Evolutionary conservation across 2,797 vertebrate genomes (phyloP).

Genomic region (Odontamblyopus lacepedii): DNA sequence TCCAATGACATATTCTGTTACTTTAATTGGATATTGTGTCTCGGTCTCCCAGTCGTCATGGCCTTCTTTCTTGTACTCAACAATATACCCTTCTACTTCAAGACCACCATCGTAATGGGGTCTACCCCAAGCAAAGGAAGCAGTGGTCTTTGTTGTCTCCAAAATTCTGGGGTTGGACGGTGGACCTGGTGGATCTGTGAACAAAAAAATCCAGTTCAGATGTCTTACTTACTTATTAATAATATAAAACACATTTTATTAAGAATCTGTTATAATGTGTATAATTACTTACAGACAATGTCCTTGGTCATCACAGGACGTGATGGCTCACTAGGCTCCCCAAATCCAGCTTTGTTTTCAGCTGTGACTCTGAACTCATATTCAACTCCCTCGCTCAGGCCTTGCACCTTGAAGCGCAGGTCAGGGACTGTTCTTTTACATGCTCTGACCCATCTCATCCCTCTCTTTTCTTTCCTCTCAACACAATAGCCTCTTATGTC

Average conservation of each 20-base stretch:
- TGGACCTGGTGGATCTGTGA: slow-evolving; percentile 93
- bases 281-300: slow-evolving; percentile 89
- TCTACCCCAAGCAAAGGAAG: slow-evolving; percentile 89
- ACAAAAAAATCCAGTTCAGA: slow-evolving; percentile 14
- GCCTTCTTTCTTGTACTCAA: slow-evolving; percentile 96
- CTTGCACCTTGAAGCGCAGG: slow-evolving; percentile 93
- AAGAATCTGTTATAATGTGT: neutral
- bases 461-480: slow-evolving; percentile 94
- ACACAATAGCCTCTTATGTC: slow-evolving; percentile 95
- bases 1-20: slow-evolving; percentile 89
- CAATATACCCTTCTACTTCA: slow-evolving; percentile 90
- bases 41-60: slow-evolving; percentile 94
- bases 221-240: neutral
- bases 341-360: slow-evolving; percentile 97
- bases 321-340: slow-evolving; percentile 91
- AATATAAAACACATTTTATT: neutral
- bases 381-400: slow-evolving; percentile 91
- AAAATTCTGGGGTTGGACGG: slow-evolving; percentile 92
- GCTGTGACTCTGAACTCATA: slow-evolving; percentile 98
- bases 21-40: slow-evolving; percentile 86
- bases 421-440: slow-evolving; percentile 92
- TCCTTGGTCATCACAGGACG: slow-evolving; percentile 89
- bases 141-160: slow-evolving; percentile 96
- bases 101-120: slow-evolving; percentile 98
- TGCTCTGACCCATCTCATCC: slow-evolving; percentile 96